These are phyloP conservation scores for Psittacula echo DNA, from an alignment of 2,797 vertebrate species.

Conservation along the genomic window DNA sequence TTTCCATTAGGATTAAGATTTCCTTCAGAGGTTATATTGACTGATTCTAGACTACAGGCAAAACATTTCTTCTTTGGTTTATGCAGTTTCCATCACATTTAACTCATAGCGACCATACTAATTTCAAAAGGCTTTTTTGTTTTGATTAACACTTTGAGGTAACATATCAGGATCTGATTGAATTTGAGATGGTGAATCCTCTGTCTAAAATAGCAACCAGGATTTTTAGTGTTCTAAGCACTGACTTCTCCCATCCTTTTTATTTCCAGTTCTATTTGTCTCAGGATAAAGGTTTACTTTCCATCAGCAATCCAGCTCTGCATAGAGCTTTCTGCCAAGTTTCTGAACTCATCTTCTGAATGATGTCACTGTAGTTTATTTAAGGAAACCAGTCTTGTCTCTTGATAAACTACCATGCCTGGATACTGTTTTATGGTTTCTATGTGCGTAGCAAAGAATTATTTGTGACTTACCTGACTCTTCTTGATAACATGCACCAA, in stretches of 20 bases:
- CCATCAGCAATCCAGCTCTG: conserved; percentile 5
- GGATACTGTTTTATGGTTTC: conserved; percentile 72
- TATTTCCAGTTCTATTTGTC: neutral
- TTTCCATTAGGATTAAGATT: neutral
- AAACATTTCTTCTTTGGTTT: neutral
- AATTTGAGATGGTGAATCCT: neutral
- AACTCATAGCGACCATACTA: neutral
- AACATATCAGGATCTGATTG: neutral
- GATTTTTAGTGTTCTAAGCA: neutral
- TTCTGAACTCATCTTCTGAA: conserved; percentile 69
- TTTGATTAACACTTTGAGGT: neutral
- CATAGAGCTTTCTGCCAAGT: conserved; percentile 36
- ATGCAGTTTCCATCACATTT: neutral
- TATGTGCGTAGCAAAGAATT: conserved; percentile 66
- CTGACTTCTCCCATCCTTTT: neutral
- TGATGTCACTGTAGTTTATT: conserved; percentile 80
- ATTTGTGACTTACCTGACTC: conserved; percentile 77
- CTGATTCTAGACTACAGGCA: neutral
- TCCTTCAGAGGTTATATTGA: neutral
- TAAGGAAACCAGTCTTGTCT: conserved; percentile 77
- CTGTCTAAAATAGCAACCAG: neutral
- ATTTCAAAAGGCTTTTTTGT: neutral
- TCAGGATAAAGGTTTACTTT: conserved; percentile 23
- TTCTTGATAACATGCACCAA: conserved; percentile 73
- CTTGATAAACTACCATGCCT: conserved; percentile 76